Base-by-base conservation (phyloP, 2,797 vertebrate species). In the Enteromius radiatus region DNA sequence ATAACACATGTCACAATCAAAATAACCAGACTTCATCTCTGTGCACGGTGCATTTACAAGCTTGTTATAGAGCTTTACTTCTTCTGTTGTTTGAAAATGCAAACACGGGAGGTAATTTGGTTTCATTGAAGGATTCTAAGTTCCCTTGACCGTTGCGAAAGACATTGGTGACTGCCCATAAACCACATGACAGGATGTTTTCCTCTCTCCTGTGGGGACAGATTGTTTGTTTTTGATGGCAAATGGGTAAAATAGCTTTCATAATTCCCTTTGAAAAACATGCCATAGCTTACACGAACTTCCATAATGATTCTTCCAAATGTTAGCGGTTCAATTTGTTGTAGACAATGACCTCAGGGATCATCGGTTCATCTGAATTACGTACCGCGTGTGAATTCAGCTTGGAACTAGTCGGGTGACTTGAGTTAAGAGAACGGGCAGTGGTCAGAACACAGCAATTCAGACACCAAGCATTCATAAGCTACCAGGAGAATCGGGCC, bases 271-370 rank as follows among this genome's bases (percentile, higher is more conserved):
- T 88, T 92, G 91, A 93, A 91, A 91, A 92, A 92, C 93, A 94
- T 93, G 93, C 92, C 90, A 91, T 90, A 86, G 91, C 87, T 86
- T 91, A 92, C 91, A 92, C 92, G 92, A 92, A 93, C 91, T 93
- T 92, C 90, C 93, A 86, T 90, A 91, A 92, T 88, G 89, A 90
- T 91, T 92, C 90, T 90, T 91, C 90, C 89, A 91, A 88, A 87
- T 91, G 90, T 91, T 92, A 92, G 90, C 89, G 89, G 91, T 93
- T 81, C 41, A 90, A 79, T 91, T 91, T 91, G 89, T 92, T 78
- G 90, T 93, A 92, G 91, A 81, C 59, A 80, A 84, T 70, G 33
- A 86, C 80, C 89, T 91, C 89, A 90, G 88, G 89, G 89, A 90
- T 81, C 78, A 85, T 74, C 69, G 36, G 69, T 79, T 87, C 75